These are phyloP conservation scores for Cochlearius cochlearius DNA, from an alignment of 2,113 vertebrate species.

Conservation along the genomic window DNA sequence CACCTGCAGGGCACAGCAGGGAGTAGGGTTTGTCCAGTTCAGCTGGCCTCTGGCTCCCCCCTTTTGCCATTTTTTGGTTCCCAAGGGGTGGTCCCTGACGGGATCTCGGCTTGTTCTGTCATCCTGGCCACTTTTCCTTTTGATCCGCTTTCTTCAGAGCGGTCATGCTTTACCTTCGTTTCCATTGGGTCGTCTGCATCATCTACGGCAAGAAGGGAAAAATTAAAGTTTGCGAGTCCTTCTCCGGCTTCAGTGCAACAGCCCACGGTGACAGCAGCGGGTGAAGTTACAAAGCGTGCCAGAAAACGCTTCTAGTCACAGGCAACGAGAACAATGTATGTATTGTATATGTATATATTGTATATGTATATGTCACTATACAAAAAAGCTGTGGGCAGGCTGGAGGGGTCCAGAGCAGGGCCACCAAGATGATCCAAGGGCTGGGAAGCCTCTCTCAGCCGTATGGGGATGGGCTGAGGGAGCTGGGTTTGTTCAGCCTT, in stretches of 20 bases:
- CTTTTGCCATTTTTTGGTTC: not conserved
- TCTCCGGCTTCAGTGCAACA: not conserved
- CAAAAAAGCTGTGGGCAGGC: too few species aligned
- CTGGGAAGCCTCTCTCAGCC: too few species aligned
- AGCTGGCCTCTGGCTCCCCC: not conserved
- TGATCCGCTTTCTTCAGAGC: not conserved
- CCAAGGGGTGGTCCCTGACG: not conserved
- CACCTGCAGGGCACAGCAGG: not conserved
- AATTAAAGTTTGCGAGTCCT: not conserved
- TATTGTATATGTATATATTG: too few species aligned
- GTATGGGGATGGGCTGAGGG: too few species aligned
- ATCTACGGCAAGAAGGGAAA: not conserved
- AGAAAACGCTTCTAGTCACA: not conserved
- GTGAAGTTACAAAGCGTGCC: not conserved
- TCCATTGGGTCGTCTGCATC: constrained; percentile 48
- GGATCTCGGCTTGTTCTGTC: not conserved
- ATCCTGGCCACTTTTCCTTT: not conserved
- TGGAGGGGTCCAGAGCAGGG: too few species aligned
- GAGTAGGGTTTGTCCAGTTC: not conserved
- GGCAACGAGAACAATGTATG: not conserved
- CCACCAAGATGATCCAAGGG: too few species aligned
- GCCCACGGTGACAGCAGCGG: not conserved
- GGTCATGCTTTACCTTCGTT: not conserved
- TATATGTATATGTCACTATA: too few species aligned
- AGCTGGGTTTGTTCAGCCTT: too few species aligned